These are phyloP conservation scores for Oxytorus armatus DNA, from an alignment of 2,888 invertebrate genomes.

Conservation along the genomic window DNA sequence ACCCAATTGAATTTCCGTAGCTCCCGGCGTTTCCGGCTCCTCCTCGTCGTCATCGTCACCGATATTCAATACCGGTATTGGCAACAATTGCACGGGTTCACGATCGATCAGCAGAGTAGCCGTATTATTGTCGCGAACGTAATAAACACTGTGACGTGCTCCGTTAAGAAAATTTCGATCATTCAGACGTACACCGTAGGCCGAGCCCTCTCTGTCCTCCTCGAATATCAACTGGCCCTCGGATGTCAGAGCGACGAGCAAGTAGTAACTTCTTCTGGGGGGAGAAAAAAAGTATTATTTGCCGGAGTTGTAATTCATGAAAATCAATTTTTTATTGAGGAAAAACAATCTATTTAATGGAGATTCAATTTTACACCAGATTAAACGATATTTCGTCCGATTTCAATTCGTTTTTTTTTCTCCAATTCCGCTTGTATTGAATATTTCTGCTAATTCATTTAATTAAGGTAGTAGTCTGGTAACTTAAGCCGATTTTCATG, in stretches of 20 bases:
- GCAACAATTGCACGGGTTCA: constrained; percentile 89
- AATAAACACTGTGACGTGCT: constrained; percentile 91
- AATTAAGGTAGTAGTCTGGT: too few relatives aligned
- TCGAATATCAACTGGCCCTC: constrained; percentile 94
- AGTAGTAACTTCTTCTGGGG: constrained; percentile 92
- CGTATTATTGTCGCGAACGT: constrained; percentile 89
- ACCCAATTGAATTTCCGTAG: constrained; percentile 94
- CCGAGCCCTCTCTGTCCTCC: constrained; percentile 92
- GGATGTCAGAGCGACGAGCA: constrained; percentile 92
- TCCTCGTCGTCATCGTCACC: constrained; percentile 85
- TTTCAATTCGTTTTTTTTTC: too few relatives aligned
- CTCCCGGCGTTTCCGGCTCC: constrained; percentile 83
- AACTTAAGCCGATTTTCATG: too few relatives aligned
- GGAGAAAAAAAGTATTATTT: constrained; percentile 65
- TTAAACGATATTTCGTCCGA: too few relatives aligned
- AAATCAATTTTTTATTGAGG: neutral
- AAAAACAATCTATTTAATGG: too few relatives aligned
- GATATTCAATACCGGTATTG: constrained; percentile 89
- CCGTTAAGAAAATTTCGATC: constrained; percentile 93
- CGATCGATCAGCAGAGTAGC: constrained; percentile 90
- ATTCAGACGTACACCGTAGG: constrained; percentile 90
- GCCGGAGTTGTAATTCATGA: neutral
- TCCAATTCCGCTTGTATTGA: too few relatives aligned
- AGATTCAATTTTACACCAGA: too few relatives aligned
- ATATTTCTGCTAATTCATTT: too few relatives aligned